Base-by-base conservation (phyloP, 2,888 invertebrate species). In the Exephanes ischioxanthus region DNA sequence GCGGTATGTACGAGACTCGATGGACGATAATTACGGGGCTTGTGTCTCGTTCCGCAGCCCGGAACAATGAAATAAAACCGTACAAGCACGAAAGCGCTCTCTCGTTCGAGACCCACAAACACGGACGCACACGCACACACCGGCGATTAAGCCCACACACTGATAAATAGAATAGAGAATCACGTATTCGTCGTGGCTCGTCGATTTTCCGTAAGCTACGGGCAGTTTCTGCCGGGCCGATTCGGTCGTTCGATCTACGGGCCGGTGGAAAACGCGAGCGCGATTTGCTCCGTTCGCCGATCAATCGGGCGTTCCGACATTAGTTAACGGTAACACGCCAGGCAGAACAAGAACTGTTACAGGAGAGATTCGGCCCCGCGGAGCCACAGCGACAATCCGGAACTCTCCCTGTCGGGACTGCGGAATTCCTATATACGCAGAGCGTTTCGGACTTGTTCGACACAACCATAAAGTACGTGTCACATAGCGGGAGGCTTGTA, bases 401-500 rank as follows among this genome's bases (percentile, higher is more conserved):
- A 4, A 9, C 5, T 2, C 33, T 45, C 33, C 9, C 26, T 26
- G 51, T 71, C 63, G 58, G 37, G 37, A 22, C 19, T 26, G 16
- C n/a, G 61, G 26, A 63, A 33, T 37, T 55, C 61, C 51, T 41
- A 26, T 26, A 3, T 19, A 63, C 30, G 48, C 58, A 48, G 37
- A 48, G 37, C 4, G 68, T n/a, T 41, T 45, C 67, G 87, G 76
- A 79, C 89, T 83, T 91, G 92, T 91, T 90, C 89, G 89, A 91
- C 91, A 91, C 90, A 91, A 90, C 89, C 89, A 91, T 92, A 92
- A 92, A 92, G 90, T 91, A 91, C 88, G 83, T 87, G 89, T 90
- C 89, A 86, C 90, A 77, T 58, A 37, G 87, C 84, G 87, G 78
- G 37, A 71, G 45, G 58, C 86, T 55, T 68, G 80, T 80, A 73